Evolutionary conservation across 2,888 invertebrate species (phyloP), one percentile per base, ranked within the genome.

Genomic region (Harpalus rubripes): DNA sequence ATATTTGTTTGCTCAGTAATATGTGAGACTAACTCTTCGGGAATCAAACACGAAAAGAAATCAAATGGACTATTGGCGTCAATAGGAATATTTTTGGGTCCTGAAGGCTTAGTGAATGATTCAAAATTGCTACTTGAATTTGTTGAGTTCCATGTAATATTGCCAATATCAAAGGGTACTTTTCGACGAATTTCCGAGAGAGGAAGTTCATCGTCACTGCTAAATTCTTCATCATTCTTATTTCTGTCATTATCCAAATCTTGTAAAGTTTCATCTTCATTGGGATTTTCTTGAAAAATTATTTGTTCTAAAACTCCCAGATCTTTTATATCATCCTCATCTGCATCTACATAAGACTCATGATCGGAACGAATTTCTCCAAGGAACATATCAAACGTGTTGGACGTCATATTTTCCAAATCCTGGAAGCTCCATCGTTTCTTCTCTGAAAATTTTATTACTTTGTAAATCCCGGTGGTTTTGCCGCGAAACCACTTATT

Each of bases 1-100:
- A 84, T 8, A 78, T 84, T 84, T 26, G 84, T 76, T 84, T 84
- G 76, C 12, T 74, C 44, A 10, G 61, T 41, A 84, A 84, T 84
- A 78, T 84, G 68, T 44, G 68, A 15, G 6, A 82, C 41, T 72
- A 82, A 56, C 12, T 52, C 52, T 18, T 82, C 72, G 3, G 72
- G 68, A 82, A 82, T 72, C 18, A 72, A 56, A 52, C 68, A 72
- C 0, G 56, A 72, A 82, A 72, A 82, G 7, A 82, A 8, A 72
- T 72, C 72, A 52, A 68, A 8, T 18, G 72, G 26, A 18, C 15
- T 44, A 72, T n/a, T 72, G 65, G 32, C 32, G 39, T 68, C 72
- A 15, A 22, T n/a, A 72, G 68, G 68, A 44, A 82, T 82, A 44
- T 82, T 82, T 58, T 58, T 58, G 0, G 58, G n/a, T 12, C 81